Evolutionary conservation across 2,888 invertebrate species (phyloP), one percentile per base, ranked within the genome.

Genomic region (Cephus spinipes): DNA sequence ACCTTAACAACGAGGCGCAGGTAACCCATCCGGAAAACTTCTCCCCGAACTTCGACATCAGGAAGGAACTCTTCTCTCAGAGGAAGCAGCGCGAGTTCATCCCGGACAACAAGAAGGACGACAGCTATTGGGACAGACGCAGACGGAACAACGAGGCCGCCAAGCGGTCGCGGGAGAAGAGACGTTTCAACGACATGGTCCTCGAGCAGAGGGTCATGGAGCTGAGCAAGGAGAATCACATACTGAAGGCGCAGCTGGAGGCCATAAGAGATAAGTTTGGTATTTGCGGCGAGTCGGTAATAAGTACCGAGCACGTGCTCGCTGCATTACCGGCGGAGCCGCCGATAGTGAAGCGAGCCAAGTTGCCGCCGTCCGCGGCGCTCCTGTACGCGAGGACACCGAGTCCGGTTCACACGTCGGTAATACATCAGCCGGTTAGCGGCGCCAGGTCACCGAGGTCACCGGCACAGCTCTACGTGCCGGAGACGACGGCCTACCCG

Each of bases 141-240:
- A 94, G 98, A 82, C 94, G 98, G 80, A 99, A 99, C 92, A 99
- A 99, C 92, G 98, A 98, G 92, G 99, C 99, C 0, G 99, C 99
- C 79, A 98, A 99, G 91, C 93, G 98, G 73, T 98, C 98, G 11
- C 94, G 98, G n/a, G 98, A 99, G 92, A 99, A 99, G 92, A 94
- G 98, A 71, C 95, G 98, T 74, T 96, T 97, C 93, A 98, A 99
- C 90, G 98, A 99, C 92, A 97, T 98, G 97, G 97, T 98, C 1
- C 93, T 99, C 80, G 99, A 99, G 89, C 97, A 97, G 86, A 94
- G 98, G 74, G 98, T 99, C 40, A 95, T 98, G 78, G 98, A 98
- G 91, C 93, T 99, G 77, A 98, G 97, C 83, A 97, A 98, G 92
- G 99, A 99, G 91, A 99, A 99, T 92, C 97, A 98, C 90, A 96